Evolutionary conservation across 2,888 invertebrate species (phyloP).

Genomic region (Seira sanloemensis): DNA sequence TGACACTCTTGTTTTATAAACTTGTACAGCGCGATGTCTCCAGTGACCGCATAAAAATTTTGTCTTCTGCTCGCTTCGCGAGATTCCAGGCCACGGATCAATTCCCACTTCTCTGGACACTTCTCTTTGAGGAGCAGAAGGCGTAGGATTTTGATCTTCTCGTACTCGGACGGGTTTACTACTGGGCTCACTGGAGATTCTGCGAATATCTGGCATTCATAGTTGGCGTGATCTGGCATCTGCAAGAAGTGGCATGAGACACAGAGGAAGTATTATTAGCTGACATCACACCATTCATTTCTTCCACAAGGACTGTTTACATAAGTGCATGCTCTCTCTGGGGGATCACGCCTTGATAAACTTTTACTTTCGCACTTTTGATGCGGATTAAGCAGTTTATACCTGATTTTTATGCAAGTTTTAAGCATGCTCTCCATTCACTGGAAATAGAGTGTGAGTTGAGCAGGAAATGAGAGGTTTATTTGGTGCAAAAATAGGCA

Average conservation of each 20-base stretch:
- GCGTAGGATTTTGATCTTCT: constrained; percentile 65
- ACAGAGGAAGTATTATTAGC: not conserved
- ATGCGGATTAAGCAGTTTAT: too few species aligned
- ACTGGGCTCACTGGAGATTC: constrained; percentile 65
- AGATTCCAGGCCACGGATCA: constrained; percentile 62
- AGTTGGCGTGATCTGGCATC: constrained; percentile 66
- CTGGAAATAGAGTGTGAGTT: too few species aligned
- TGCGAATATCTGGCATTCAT: constrained; percentile 66
- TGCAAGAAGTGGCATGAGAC: constrained; percentile 31
- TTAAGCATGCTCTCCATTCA: too few species aligned
- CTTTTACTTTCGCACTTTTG: not conserved
- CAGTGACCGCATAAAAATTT: constrained; percentile 60
- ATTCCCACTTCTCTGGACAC: constrained; percentile 64
- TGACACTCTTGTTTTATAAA: constrained; percentile 67
- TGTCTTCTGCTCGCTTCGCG: constrained; percentile 55
- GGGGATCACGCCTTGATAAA: not conserved
- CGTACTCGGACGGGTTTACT: constrained; percentile 62
- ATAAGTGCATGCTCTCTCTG: not conserved
- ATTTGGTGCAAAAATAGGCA: too few species aligned
- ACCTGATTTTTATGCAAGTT: too few species aligned
- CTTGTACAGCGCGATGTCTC: constrained; percentile 62
- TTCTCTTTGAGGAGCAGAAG: constrained; percentile 62
- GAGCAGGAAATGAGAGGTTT: too few species aligned
- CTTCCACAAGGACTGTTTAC: not conserved
- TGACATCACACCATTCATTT: not conserved